Base-by-base conservation (phyloP, 1,140 invertebrate species). In the Phocides pigmalion region DNA sequence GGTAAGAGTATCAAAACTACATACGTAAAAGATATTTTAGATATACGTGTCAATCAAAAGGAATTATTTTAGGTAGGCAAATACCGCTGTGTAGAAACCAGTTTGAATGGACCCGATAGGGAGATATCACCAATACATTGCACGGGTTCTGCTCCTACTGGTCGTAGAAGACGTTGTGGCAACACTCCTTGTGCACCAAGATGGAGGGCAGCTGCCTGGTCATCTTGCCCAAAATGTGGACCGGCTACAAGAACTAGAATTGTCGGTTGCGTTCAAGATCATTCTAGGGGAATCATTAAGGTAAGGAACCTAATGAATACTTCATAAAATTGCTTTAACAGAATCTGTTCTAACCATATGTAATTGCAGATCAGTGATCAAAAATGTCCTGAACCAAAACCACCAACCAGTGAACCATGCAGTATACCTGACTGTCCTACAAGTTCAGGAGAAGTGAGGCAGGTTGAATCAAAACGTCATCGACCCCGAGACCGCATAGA, bases 191-290 rank as follows among this genome's bases (percentile, higher is more conserved):
- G 91, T 66, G 68, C 84, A 3, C 88, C 90, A 1, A 77, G 89
- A 17, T 92, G 91, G 91, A 64, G 87, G 4, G 65, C 89, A 9
- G 79, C 82, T 3, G 66, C 84, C 0, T 92, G 91, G 91, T 80
- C 87, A 5, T 4, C 75, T 0, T 92, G 91, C 58, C 88, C 89
- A n/a, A 63, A 74, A 5, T 92, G 91, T 68, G 91, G 91, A 14
- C 84, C 81, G 2, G 87, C 89, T 4, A 74, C 65, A 0, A 71
- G 74, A 8, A 83, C 74, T 0, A 82, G 89, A 37, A 85, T 88
- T 12, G 86, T 91, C 25, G 89, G 86, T 0, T 91, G 89, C 32
- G 87, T 91, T 0, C 87, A 91, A 62, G 89, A 91, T 64, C 84
- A 89, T 70, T 77, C 79, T 9, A 85, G 78, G 64, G 89, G 89